phyloP scores from a whole-genome alignment of 2,113 vertebrate genomes.

The Amphiprion percula region DNA sequence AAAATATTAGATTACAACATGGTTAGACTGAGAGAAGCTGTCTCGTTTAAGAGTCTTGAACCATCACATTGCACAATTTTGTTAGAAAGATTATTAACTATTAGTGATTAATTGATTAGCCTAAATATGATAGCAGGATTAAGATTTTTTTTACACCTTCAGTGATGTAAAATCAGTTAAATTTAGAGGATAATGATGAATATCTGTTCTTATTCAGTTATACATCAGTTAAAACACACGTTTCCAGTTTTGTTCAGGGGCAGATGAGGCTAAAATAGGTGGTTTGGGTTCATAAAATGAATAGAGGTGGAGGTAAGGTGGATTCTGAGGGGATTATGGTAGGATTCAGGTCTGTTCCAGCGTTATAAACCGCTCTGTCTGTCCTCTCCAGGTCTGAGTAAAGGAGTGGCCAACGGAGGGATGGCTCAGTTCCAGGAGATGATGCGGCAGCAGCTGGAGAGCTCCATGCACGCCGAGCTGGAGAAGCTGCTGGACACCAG shows the following conservation, averaged over 20 bases:
- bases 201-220: not conserved
- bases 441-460: constrained; percentile 96
- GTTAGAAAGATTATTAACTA: too few relatives aligned
- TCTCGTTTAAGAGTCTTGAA: too few relatives aligned
- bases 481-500: constrained; percentile 90
- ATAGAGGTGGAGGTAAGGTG: not conserved
- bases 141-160: too few relatives aligned
- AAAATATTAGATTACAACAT: too few relatives aligned
- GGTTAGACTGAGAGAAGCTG: too few relatives aligned
- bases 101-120: too few relatives aligned
- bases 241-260: not conserved
- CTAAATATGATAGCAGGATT: too few relatives aligned
- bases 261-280: not conserved
- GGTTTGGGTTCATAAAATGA: not conserved
- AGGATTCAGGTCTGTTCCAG: too few relatives aligned
- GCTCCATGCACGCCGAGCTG: constrained; percentile 92
- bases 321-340: not conserved
- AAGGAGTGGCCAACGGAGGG: constrained; percentile 85
- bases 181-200: not conserved
- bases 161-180: too few relatives aligned
- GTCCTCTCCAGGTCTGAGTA: constrained; percentile 86
- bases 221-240: not conserved
- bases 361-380: not conserved
- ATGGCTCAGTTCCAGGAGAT: constrained; percentile 96
- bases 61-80: too few relatives aligned